These are phyloP conservation scores for Maconellicoccus hirsutus DNA, from an alignment of 1,140 invertebrate species.

Conservation along the genomic window DNA sequence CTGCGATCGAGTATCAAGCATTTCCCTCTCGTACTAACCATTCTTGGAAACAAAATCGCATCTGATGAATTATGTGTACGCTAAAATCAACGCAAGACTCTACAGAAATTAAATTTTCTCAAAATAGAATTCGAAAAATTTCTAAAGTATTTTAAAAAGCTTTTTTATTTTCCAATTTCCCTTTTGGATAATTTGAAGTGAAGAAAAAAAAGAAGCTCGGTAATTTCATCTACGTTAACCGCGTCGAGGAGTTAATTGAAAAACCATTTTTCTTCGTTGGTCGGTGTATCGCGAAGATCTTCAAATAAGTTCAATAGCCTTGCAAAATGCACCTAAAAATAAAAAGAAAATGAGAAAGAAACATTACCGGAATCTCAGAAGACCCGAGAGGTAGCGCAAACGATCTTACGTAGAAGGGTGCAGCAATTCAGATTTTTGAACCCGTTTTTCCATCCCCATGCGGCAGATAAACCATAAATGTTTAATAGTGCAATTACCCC, in stretches of 20 bases:
- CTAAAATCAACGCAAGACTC: too few relatives aligned
- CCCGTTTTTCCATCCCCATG: neutral
- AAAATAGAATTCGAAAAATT: too few relatives aligned
- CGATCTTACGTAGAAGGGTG: neutral
- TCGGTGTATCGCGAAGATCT: neutral
- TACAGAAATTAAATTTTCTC: too few relatives aligned
- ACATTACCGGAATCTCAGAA: neutral
- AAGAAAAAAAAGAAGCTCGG: neutral
- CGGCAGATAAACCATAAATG: constrained; percentile 20
- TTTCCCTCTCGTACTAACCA: too few relatives aligned
- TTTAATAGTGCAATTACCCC: constrained; percentile 19
- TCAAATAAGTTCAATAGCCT: neutral
- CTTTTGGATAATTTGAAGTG: neutral
- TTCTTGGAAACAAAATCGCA: too few relatives aligned
- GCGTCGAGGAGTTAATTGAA: neutral
- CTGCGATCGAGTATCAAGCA: too few relatives aligned
- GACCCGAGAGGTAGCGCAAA: neutral
- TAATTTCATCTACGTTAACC: neutral
- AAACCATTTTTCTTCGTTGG: neutral
- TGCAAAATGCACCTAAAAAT: neutral
- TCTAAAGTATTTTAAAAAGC: too few relatives aligned
- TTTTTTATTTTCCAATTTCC: neutral
- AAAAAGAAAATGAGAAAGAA: neutral
- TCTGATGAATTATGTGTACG: too few relatives aligned
- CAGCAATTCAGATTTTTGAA: constrained; percentile 20